Evolutionary conservation across 2,113 vertebrate species (phyloP).

Genomic region (Stictonetta naevosa): DNA sequence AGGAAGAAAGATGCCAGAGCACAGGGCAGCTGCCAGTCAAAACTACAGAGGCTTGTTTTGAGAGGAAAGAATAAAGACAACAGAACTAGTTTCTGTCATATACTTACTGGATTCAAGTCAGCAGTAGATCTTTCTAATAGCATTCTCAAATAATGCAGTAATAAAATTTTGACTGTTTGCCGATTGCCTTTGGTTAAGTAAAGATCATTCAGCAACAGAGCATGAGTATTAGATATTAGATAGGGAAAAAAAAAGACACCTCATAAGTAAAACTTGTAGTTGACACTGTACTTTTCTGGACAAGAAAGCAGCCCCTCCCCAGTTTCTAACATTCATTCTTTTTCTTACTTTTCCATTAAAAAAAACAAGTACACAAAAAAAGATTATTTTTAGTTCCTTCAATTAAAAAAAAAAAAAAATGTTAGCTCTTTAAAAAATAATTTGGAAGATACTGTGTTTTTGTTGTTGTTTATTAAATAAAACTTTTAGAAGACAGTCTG

Average conservation of each 20-base stretch:
- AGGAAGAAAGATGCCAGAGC: neutral
- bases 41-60: neutral
- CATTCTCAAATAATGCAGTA: neutral
- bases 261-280: neutral
- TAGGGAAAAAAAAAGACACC: neutral
- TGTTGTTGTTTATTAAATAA: neutral
- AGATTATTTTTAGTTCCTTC: neutral
- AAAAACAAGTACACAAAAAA: neutral
- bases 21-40: slow-evolving; percentile 7
- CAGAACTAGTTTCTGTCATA: neutral
- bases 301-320: neutral
- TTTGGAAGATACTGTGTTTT: neutral
- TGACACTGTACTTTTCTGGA: neutral
- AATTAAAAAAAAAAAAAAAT: neutral
- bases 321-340: neutral
- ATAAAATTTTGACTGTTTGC: neutral
- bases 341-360: neutral
- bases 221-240: neutral
- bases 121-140: neutral
- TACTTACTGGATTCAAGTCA: neutral
- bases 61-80: neutral
- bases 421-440: neutral
- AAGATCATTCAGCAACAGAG: neutral
- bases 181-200: neutral
- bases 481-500: neutral